Conservation (phyloP, 2,888 invertebrate genomes). For the Standfussiana lucernea region DNA sequence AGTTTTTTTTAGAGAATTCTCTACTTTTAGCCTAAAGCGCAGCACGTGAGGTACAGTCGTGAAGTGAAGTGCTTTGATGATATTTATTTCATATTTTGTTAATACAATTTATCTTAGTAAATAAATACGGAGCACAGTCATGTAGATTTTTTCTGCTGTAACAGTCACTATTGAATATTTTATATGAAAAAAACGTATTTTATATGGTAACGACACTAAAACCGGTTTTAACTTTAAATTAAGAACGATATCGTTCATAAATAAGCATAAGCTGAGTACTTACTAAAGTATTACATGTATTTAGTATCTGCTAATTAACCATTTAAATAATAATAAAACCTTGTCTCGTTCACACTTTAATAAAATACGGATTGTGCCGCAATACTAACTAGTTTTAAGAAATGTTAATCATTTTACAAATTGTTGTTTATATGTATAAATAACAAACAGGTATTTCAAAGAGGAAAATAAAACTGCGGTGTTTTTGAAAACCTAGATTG, state of each 20-base stretch:
- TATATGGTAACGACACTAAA: background rate
- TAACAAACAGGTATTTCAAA: background rate
- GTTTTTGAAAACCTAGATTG: too few species aligned
- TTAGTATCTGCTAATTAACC: conserved; percentile 38
- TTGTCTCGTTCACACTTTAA: conserved; percentile 49
- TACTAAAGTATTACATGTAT: conserved; percentile 16
- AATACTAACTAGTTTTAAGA: conserved; percentile 17
- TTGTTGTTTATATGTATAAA: background rate
- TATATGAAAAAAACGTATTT: background rate
- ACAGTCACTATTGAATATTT: background rate
- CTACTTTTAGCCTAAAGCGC: conserved; percentile 53
- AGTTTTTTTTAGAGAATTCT: conserved; percentile 60
- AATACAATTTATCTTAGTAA: background rate
- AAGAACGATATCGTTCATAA: conserved; percentile 15
- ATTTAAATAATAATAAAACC: conserved; percentile 44
- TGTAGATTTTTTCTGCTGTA: background rate
- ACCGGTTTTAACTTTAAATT: background rate
- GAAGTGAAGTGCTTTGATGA: conserved; percentile 12
- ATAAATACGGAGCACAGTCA: background rate
- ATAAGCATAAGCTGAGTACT: conserved; percentile 34
- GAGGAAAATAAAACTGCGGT: too few species aligned
- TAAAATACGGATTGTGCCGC: conserved; percentile 38
- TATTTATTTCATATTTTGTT: background rate
- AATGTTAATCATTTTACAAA: background rate
- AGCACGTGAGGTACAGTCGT: conserved; percentile 63